Conservation (phyloP, 2,888 invertebrate genomes). For the Drosophila conformis region DNA sequence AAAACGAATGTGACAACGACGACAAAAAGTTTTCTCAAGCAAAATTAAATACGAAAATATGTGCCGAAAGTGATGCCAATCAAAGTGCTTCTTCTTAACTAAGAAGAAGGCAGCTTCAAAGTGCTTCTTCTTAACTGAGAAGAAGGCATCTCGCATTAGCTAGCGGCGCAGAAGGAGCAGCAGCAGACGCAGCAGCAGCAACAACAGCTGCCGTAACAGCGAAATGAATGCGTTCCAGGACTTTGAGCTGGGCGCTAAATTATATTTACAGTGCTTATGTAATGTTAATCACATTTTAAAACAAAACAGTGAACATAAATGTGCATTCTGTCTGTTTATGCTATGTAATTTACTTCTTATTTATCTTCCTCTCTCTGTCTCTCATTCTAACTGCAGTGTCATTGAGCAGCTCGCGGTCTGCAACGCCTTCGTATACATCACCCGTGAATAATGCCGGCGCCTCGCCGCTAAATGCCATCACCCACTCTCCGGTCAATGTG, state of each 20-base stretch:
- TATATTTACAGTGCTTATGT: slow-evolving; percentile 85
- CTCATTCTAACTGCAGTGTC: slow-evolving; percentile 88
- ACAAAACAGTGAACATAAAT: slow-evolving; percentile 4
- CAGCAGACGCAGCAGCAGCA: slow-evolving; percentile 8
- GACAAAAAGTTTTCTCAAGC: slow-evolving; percentile 62
- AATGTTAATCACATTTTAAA: slow-evolving; percentile 47
- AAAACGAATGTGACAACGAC: slow-evolving; percentile 78
- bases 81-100: slow-evolving; percentile 41
- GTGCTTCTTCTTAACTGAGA: slow-evolving; percentile 32
- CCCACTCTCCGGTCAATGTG: slow-evolving; percentile 88
- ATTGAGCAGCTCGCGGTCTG: slow-evolving; percentile 96
- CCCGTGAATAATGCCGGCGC: slow-evolving; percentile 89
- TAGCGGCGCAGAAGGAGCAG: slow-evolving; percentile 4
- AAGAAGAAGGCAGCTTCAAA: slow-evolving; percentile 36
- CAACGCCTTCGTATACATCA: slow-evolving; percentile 95
- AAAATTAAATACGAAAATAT: slow-evolving; percentile 63
- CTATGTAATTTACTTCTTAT: not conserved
- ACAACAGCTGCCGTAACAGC: slow-evolving; percentile 31
- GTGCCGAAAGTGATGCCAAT: slow-evolving; percentile 66
- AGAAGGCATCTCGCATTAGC: slow-evolving; percentile 14
- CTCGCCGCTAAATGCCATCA: slow-evolving; percentile 88
- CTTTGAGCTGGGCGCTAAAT: slow-evolving; percentile 82
- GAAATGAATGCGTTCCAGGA: slow-evolving; percentile 82
- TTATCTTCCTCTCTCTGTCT: not conserved
- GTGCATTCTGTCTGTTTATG: not conserved